These are phyloP conservation scores for Coccyzus lansbergi DNA, from an alignment of 2,797 vertebrate species.

Conservation along the genomic window DNA sequence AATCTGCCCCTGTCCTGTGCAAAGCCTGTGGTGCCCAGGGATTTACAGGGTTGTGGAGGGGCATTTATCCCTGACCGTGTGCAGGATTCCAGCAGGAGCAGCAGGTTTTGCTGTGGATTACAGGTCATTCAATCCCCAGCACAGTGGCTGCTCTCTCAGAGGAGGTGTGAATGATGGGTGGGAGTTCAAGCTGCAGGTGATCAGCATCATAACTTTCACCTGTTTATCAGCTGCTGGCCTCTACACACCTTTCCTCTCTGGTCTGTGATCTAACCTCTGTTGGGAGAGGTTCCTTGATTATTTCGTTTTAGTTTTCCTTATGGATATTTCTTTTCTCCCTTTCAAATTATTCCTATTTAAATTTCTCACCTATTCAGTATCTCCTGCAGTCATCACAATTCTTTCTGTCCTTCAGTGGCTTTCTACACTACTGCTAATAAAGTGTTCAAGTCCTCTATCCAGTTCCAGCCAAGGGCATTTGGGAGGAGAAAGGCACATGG, in stretches of 20 bases:
- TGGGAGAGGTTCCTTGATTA: not conserved
- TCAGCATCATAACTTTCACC: not conserved
- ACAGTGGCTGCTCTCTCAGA: not conserved
- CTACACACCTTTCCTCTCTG: not conserved
- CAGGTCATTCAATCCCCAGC: not conserved
- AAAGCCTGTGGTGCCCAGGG: not conserved
- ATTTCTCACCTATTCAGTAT: not conserved
- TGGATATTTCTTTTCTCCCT: not conserved
- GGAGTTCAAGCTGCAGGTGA: not conserved
- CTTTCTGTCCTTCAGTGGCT: not conserved
- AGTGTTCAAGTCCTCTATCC: not conserved
- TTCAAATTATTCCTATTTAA: not conserved
- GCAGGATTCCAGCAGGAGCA: not conserved
- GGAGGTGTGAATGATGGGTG: not conserved
- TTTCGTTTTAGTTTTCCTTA: not conserved
- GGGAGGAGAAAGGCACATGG: not conserved
- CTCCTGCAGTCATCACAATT: not conserved
- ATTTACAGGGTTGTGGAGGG: not conserved
- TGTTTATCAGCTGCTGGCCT: slow-evolving; percentile 10
- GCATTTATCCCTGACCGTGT: not conserved
- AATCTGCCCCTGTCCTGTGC: not conserved
- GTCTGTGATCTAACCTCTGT: not conserved
- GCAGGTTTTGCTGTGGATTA: slow-evolving; percentile 6
- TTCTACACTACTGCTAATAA: not conserved
- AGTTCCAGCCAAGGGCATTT: not conserved